phyloP scores from a whole-genome alignment of 2,888 invertebrate species.

The Leucozona laternaria region DNA sequence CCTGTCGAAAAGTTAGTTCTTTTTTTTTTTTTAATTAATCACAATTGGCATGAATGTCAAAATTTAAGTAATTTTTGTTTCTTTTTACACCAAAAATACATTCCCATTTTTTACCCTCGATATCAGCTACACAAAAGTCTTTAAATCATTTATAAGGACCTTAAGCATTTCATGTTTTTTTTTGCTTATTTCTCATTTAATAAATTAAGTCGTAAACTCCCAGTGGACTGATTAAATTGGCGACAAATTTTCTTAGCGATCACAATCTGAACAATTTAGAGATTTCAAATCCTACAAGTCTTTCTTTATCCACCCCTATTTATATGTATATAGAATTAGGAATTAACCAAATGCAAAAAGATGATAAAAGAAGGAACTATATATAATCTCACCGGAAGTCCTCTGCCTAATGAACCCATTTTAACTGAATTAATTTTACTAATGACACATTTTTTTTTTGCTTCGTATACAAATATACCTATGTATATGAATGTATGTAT shows the following conservation, averaged over 20 bases:
- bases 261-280: slow-evolving; percentile 29
- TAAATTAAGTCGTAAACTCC: slow-evolving; percentile 42
- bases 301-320: neutral
- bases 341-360: slow-evolving; percentile 8
- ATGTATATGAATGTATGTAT: too few relatives aligned
- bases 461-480: neutral
- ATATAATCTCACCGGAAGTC: slow-evolving; percentile 45
- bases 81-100: too few relatives aligned
- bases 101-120: too few relatives aligned
- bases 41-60: too few relatives aligned
- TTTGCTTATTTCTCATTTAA: slow-evolving; percentile 26
- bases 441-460: slow-evolving; percentile 61
- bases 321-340: neutral
- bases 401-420: slow-evolving; percentile 69
- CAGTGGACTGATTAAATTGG: slow-evolving; percentile 35
- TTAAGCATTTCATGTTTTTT: neutral
- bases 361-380: neutral
- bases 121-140: too few relatives aligned
- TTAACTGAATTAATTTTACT: slow-evolving; percentile 68
- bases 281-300: slow-evolving; percentile 16
- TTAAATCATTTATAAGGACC: too few relatives aligned
- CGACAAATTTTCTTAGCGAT: slow-evolving; percentile 18
- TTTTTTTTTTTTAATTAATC: too few relatives aligned
- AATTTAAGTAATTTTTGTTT: too few relatives aligned
- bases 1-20: too few relatives aligned